Base-by-base conservation (phyloP, 2,113 vertebrate species). In the Nyctereutes procyonoides region DNA sequence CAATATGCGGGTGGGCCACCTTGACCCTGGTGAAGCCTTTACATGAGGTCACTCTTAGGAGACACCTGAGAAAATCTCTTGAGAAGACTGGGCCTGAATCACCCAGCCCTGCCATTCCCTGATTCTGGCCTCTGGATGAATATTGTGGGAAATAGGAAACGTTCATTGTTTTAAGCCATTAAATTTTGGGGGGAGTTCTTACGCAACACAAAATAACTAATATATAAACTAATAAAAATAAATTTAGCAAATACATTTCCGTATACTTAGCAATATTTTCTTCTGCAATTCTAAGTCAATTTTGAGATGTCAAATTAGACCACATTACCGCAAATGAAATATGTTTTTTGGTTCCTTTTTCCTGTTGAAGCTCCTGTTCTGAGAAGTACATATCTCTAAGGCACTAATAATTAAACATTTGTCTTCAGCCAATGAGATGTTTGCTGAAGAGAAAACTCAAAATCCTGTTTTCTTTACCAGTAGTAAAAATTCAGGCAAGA, bases 201-300 rank as follows among this genome's bases (percentile, higher is more conserved):
- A 89, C 10, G 86, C 2, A 63, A 55, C 28, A 81, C 76, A 69
- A 73, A 62, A 86, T 81, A 91, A 84, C 65, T 58, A 71, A 92
- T 58, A 82, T 2, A 26, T n/a, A 73, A 55, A 28, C 38, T 26
- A 74, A 71, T 12, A 89, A 92, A 43, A 90, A 94, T 62, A 55
- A 92, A 85, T 67, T 85, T 58, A 83, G 43, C 83, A 81, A 79
- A 63, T 73, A 60, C 13, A 69, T 74, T 32, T 77, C 48, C 56
- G 13, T 43, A 73, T 79, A 16, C 16, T 48, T 88, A 55, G 63
- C 63, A 96, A 79, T 26, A 43, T 97, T 86, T 94, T 71, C 62
- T 58, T 38, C 81, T 96, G 55, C 90, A 98, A 84, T 77, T 84
- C 28, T 30, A 74, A 98, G 92, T 93, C 84, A 88, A 83, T 22